Percentiles rank a stretch among this genome's conserved stretches.
phyloP scores from a whole-genome alignment of 1,140 invertebrate genomes.

The Samia ricini region DNA sequence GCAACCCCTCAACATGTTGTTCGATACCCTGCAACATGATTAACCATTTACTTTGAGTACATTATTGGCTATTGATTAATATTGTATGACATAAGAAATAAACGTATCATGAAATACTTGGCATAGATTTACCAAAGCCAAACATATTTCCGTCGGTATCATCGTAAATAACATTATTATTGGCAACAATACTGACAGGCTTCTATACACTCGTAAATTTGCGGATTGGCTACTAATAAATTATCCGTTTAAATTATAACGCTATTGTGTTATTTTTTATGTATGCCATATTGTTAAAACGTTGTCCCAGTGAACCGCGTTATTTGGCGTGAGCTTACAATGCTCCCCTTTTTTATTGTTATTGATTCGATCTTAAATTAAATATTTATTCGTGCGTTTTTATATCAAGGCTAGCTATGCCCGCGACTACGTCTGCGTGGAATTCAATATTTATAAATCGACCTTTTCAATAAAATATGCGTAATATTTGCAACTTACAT shows the following conservation, averaged over 20 bases:
- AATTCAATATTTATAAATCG: too few relatives aligned
- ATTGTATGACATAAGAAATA: too few relatives aligned
- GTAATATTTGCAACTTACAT: too few relatives aligned
- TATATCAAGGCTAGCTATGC: neutral
- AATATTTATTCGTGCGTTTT: neutral
- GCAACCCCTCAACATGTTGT: too few relatives aligned
- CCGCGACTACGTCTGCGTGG: too few relatives aligned
- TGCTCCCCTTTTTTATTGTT: neutral
- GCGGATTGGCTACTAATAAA: neutral
- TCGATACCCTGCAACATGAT: too few relatives aligned
- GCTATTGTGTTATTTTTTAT: constrained; percentile 8
- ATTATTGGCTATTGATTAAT: too few relatives aligned
- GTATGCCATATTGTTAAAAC: neutral
- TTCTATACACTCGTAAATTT: neutral
- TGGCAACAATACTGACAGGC: neutral
- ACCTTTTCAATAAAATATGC: too few relatives aligned
- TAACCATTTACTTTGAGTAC: too few relatives aligned
- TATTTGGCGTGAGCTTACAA: neutral
- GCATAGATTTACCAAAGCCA: neutral
- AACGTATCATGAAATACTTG: neutral
- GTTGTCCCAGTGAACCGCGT: neutral
- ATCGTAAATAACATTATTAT: constrained; percentile 1
- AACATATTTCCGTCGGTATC: neutral
- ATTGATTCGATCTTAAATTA: neutral
- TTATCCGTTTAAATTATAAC: constrained; percentile 4